Evolutionary conservation across 2,797 vertebrate species (phyloP).

Genomic region (Selene dorsalis): DNA sequence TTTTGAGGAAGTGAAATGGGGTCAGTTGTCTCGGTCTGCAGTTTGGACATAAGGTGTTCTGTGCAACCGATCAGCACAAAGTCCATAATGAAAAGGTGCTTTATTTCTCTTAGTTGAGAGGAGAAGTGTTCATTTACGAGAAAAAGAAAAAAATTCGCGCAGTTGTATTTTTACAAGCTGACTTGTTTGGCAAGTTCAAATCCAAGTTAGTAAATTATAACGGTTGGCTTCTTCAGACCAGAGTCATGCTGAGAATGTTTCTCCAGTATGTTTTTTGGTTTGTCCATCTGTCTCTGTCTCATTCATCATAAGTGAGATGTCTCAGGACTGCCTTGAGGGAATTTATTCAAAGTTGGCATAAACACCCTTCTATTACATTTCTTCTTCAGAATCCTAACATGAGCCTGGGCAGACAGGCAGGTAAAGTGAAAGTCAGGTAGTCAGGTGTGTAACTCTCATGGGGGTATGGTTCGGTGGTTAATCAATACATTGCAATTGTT

Average conservation of each 20-base stretch:
- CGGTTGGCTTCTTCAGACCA: not conserved
- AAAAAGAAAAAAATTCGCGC: not conserved
- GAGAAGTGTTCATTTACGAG: not conserved
- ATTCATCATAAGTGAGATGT: too few relatives aligned
- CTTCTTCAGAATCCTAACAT: too few relatives aligned
- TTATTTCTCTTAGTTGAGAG: not conserved
- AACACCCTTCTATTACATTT: too few relatives aligned
- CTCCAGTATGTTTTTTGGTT: not conserved
- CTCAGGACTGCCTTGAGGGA: too few relatives aligned
- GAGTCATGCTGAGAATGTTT: not conserved
- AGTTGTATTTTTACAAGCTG: not conserved
- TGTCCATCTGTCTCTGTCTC: too few relatives aligned
- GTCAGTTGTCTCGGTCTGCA: constrained; percentile 11
- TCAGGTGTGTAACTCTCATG: not conserved
- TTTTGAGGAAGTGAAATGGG: constrained; percentile 20
- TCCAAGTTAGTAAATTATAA: not conserved
- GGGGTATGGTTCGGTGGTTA: constrained; percentile 10
- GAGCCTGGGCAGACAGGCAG: too few relatives aligned
- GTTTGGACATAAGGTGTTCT: not conserved
- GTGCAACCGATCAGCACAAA: constrained; percentile 20
- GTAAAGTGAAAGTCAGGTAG: not conserved
- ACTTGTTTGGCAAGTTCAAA: constrained; percentile 9
- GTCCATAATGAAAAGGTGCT: constrained; percentile 21
- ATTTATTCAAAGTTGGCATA: too few relatives aligned
- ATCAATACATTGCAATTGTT: constrained; percentile 7